Percentiles rank a stretch among this genome's conserved stretches.
phyloP scores from a whole-genome alignment of 92 coral and sea anemone genomes.

The Parazoanthus swiftii region DNA sequence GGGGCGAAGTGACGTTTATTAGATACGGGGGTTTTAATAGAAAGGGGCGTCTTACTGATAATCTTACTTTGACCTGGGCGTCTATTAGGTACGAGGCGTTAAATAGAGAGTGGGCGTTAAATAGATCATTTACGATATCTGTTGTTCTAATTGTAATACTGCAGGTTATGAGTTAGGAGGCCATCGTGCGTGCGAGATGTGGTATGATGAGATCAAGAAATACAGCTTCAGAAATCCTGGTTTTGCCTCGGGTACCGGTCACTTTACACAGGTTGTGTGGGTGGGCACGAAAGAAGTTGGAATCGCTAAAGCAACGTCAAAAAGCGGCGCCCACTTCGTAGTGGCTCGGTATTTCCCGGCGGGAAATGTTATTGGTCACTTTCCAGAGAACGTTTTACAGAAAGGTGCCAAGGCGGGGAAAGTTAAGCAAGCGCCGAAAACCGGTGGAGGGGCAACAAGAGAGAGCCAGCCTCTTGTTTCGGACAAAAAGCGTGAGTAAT shows the following conservation, averaged over 20 bases:
- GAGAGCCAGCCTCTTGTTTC: constrained; percentile 61
- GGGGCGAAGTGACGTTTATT: no score
- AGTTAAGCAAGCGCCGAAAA: constrained; percentile 54
- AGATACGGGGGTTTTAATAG: no score
- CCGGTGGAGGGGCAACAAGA: constrained; percentile 32
- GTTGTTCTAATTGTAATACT: not conserved
- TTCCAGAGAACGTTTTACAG: constrained; percentile 89
- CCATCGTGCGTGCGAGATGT: constrained; percentile 94
- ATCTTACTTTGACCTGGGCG: no score
- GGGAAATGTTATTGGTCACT: constrained; percentile 91
- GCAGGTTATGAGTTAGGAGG: constrained; percentile 87
- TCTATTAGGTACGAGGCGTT: no score
- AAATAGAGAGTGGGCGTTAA: no score
- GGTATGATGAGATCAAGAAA: constrained; percentile 97
- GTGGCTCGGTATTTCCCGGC: constrained; percentile 97
- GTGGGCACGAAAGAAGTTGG: constrained; percentile 85
- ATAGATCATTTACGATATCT: no score
- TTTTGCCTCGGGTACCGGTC: constrained; percentile 94
- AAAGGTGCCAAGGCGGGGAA: constrained; percentile 79
- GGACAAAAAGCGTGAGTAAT: constrained; percentile 28
- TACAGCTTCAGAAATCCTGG: constrained; percentile 89
- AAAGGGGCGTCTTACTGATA: no score
- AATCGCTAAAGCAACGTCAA: constrained; percentile 87
- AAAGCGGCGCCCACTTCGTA: constrained; percentile 88
- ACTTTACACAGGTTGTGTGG: constrained; percentile 97